A percentile compares a stretch with the other conserved stretches of the same genome.
These are phyloP conservation scores for Enteromius fasciolatus DNA, from an alignment of 2,797 vertebrate species.

Conservation along the genomic window DNA sequence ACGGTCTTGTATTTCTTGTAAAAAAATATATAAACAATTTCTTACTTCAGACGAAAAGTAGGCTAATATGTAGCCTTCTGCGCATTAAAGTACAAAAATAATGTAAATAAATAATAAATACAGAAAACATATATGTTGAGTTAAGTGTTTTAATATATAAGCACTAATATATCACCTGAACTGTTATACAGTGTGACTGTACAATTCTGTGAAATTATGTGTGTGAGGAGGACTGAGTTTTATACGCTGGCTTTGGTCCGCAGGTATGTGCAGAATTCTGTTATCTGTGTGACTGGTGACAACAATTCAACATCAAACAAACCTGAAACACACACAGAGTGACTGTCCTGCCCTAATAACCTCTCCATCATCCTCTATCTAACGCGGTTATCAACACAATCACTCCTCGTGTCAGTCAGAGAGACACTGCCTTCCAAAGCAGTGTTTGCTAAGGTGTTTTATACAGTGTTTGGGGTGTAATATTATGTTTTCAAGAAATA, in stretches of 20 bases:
- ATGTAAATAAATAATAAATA: background rate
- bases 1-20: background rate
- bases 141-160: background rate
- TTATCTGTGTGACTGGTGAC: constrained; percentile 79
- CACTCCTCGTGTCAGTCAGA: background rate
- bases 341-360: constrained; percentile 61
- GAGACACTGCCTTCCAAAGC: background rate
- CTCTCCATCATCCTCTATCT: constrained; percentile 61
- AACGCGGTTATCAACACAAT: constrained; percentile 12
- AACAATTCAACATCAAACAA: constrained; percentile 80
- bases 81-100: background rate
- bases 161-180: background rate
- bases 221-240: constrained; percentile 61
- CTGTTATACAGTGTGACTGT: constrained; percentile 35
- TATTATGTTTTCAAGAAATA: background rate
- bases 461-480: background rate
- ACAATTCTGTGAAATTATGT: constrained; percentile 30
- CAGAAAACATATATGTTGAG: background rate
- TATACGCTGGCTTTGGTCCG: constrained; percentile 69
- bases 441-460: background rate
- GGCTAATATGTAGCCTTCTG: background rate
- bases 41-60: background rate
- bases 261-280: constrained; percentile 83
- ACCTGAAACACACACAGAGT: constrained; percentile 26
- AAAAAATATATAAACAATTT: background rate